phyloP scores from a whole-genome alignment of 2,888 invertebrate genomes.

The Drosophila anomelani region DNA sequence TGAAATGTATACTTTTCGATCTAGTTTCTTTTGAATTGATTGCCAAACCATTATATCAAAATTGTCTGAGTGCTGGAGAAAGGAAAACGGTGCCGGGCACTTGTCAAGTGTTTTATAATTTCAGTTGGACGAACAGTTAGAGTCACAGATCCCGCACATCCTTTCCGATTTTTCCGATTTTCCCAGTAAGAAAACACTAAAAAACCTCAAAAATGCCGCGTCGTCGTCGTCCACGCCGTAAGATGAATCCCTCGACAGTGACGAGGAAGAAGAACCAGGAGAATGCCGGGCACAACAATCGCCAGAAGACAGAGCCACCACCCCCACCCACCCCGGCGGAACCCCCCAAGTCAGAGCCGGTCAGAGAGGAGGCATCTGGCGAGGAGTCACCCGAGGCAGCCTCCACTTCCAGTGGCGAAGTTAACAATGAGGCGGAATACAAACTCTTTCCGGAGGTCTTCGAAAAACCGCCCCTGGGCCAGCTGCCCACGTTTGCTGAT shows the following conservation, averaged over 20 bases:
- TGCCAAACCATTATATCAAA: constrained; percentile 5
- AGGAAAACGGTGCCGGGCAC: constrained; percentile 9
- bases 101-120: constrained; percentile 11
- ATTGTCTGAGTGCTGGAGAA: constrained; percentile 5
- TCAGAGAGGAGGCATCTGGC: constrained; percentile 15
- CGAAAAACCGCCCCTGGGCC: constrained; percentile 30
- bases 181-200: neutral
- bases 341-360: constrained; percentile 16
- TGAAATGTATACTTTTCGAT: neutral
- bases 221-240: constrained; percentile 65
- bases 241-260: constrained; percentile 47
- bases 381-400: neutral
- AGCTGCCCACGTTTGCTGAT: constrained; percentile 62
- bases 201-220: constrained; percentile 53
- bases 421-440: constrained; percentile 50
- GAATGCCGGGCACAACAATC: constrained; percentile 5
- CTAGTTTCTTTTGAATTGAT: constrained; percentile 2
- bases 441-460: constrained; percentile 62
- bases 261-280: constrained; percentile 38
- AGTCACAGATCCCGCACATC: neutral
- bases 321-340: neutral
- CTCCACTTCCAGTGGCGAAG: constrained; percentile 16
- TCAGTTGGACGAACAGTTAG: constrained; percentile 6
- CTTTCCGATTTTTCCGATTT: neutral
- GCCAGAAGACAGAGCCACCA: constrained; percentile 2